A percentile compares a stretch with the other conserved stretches of the same genome.
These are phyloP conservation scores for Adelosebastes latens DNA, from an alignment of 2,797 vertebrate genomes.

Conservation along the genomic window DNA sequence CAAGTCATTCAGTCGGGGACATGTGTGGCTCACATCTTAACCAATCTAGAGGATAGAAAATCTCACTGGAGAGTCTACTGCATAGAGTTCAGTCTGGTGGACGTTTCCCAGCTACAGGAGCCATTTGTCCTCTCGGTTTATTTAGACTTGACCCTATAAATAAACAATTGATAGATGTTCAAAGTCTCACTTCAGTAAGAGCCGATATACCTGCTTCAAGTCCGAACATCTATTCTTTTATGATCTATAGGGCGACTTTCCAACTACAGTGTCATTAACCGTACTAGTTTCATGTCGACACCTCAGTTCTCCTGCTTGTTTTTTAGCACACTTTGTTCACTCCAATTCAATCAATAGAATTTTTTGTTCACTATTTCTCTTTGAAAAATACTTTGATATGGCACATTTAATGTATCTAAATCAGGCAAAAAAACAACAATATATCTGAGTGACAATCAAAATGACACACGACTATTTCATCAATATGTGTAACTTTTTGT, in stretches of 20 bases:
- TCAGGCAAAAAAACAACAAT: constrained; percentile 70
- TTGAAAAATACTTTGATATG: constrained; percentile 79
- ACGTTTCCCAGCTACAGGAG: constrained; percentile 66
- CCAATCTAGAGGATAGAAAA: constrained; percentile 72
- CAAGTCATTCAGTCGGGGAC: constrained; percentile 52
- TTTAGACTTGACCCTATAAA: constrained; percentile 38
- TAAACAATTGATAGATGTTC: constrained; percentile 23
- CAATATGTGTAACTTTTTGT: constrained; percentile 63
- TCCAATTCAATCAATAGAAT: constrained; percentile 46
- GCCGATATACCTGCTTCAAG: neutral
- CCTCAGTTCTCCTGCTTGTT: neutral
- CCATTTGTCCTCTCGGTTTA: constrained; percentile 40
- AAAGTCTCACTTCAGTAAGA: neutral
- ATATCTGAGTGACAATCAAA: constrained; percentile 63
- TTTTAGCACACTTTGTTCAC: constrained; percentile 36
- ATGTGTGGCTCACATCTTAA: constrained; percentile 64
- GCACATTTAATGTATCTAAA: constrained; percentile 77
- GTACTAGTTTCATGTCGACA: constrained; percentile 6
- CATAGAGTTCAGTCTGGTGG: constrained; percentile 77
- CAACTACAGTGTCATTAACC: constrained; percentile 1
- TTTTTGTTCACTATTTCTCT: constrained; percentile 49
- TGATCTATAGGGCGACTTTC: constrained; percentile 38
- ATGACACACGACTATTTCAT: constrained; percentile 60
- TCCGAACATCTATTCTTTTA: constrained; percentile 37
- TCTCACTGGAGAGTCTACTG: constrained; percentile 75